These are phyloP conservation scores for Biston stratarius DNA, from an alignment of 2,888 invertebrate genomes.

Conservation along the genomic window DNA sequence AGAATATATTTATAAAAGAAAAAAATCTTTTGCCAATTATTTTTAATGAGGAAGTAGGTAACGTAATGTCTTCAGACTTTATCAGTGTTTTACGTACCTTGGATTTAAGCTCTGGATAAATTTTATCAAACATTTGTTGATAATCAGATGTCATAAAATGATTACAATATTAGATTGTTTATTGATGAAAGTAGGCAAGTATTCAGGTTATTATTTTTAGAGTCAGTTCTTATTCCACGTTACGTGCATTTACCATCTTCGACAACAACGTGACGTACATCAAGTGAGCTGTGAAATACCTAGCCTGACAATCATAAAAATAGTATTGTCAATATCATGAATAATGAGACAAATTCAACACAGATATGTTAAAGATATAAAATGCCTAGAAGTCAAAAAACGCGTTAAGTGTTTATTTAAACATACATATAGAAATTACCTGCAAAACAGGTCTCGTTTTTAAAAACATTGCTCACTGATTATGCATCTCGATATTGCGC, in stretches of 20 bases:
- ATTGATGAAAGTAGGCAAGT: neutral
- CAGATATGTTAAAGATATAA: no score
- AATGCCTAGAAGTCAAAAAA: no score
- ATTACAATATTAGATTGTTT: slow-evolving; percentile 5
- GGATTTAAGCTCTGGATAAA: slow-evolving; percentile 18
- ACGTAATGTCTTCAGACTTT: slow-evolving; percentile 4
- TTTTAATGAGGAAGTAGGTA: slow-evolving; percentile 25
- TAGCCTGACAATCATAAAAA: no score
- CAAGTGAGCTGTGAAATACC: no score
- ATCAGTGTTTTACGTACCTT: neutral
- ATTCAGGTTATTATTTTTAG: neutral
- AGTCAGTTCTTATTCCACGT: no score
- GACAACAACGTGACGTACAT: no score
- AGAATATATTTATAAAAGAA: neutral
- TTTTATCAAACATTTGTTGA: slow-evolving; percentile 12
- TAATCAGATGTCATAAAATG: slow-evolving; percentile 17
- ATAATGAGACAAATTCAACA: no score
- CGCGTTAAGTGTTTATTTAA: no score
- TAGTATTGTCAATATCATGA: no score
- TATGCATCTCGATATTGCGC: neutral
- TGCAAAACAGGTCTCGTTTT: neutral
- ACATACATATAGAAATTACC: neutral
- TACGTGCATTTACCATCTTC: no score
- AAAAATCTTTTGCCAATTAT: slow-evolving; percentile 9
- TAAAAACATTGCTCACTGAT: neutral